These are phyloP conservation scores for Meteorus colon DNA, from an alignment of 2,888 invertebrate genomes.

Conservation along the genomic window DNA sequence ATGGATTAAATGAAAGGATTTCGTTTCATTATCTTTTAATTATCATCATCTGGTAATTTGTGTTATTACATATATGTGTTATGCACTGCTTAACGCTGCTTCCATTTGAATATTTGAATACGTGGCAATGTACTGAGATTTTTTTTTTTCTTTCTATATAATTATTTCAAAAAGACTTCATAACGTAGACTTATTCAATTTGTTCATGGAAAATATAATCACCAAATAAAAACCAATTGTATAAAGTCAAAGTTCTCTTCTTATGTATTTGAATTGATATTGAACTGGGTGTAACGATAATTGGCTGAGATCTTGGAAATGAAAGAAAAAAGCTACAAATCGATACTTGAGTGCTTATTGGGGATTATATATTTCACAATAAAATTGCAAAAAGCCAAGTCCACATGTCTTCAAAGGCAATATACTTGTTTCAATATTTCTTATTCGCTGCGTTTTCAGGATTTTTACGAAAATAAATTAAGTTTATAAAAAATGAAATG, in stretches of 20 bases:
- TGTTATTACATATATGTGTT: background rate
- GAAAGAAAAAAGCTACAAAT: background rate
- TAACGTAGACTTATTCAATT: slow-evolving; percentile 4
- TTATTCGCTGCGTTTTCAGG: slow-evolving; percentile 50
- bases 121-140: slow-evolving; percentile 7
- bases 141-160: background rate
- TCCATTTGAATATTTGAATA: slow-evolving; percentile 4
- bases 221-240: background rate
- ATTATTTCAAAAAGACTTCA: background rate
- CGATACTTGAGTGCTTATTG: background rate
- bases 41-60: background rate
- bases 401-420: background rate
- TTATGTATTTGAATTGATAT: background rate
- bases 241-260: background rate
- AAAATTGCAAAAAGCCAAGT: background rate
- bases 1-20: slow-evolving; percentile 20
- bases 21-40: slow-evolving; percentile 1
- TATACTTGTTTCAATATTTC: slow-evolving; percentile 48
- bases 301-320: background rate
- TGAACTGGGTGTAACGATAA: background rate
- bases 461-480: slow-evolving; percentile 44
- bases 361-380: background rate
- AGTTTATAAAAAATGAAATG: slow-evolving; percentile 3
- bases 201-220: background rate
- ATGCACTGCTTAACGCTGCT: slow-evolving; percentile 1